Percentiles rank a stretch among this genome's conserved stretches.
phyloP scores from a whole-genome alignment of 2,113 vertebrate species.

The Perca schrenkii region DNA sequence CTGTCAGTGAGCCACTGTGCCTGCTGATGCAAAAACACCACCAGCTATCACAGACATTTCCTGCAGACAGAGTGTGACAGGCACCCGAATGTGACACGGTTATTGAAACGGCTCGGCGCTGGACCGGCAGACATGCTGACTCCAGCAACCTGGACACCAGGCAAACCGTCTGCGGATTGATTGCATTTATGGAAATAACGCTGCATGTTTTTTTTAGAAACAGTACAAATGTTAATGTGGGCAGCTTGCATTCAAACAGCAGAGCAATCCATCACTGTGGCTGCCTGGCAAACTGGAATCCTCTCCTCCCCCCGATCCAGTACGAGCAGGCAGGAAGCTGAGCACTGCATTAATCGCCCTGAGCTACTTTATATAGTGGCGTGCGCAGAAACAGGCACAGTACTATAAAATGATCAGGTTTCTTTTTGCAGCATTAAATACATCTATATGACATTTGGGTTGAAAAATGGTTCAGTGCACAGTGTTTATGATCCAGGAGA shows the following conservation, averaged over 20 bases:
- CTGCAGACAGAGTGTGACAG: slow-evolving; percentile 14
- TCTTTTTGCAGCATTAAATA: slow-evolving; percentile 62
- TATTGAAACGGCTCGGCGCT: not conserved
- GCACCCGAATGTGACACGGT: slow-evolving; percentile 13
- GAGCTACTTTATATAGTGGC: slow-evolving; percentile 27
- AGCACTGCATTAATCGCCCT: slow-evolving; percentile 53
- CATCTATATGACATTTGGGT: slow-evolving; percentile 46
- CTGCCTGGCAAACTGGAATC: slow-evolving; percentile 29
- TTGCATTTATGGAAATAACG: slow-evolving; percentile 74
- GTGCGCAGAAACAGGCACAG: slow-evolving; percentile 37
- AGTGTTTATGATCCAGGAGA: slow-evolving; percentile 20
- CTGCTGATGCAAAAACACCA: slow-evolving; percentile 17
- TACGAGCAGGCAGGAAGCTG: slow-evolving; percentile 20
- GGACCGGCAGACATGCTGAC: slow-evolving; percentile 48
- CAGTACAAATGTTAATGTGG: slow-evolving; percentile 65
- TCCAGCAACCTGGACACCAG: slow-evolving; percentile 34
- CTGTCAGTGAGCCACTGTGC: too few species aligned
- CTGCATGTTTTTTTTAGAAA: slow-evolving; percentile 67
- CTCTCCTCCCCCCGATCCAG: not conserved
- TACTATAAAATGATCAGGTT: slow-evolving; percentile 49
- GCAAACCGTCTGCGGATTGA: slow-evolving; percentile 32
- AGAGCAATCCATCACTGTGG: slow-evolving; percentile 71
- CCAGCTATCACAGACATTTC: not conserved
- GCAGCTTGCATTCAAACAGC: slow-evolving; percentile 50
- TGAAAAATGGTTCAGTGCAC: slow-evolving; percentile 34